phyloP scores from a whole-genome alignment of 2,797 vertebrate genomes.

The Crocodylus rhombifer region DNA sequence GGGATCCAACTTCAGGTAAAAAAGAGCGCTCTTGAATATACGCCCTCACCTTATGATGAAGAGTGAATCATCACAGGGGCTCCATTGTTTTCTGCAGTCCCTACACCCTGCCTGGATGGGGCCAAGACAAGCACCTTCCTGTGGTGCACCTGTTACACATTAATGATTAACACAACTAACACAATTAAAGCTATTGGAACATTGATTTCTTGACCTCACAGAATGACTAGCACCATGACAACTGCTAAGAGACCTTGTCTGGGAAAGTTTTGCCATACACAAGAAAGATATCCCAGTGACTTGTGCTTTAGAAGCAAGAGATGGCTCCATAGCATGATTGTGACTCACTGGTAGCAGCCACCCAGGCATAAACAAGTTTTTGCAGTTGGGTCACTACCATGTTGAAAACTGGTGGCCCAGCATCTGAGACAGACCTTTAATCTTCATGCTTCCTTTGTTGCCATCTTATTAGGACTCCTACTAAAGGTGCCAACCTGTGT shows the following conservation, averaged over 20 bases:
- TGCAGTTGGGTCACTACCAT: not conserved
- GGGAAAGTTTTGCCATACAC: not conserved
- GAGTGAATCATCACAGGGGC: no score
- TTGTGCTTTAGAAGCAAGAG: not conserved
- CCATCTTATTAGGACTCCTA: not conserved
- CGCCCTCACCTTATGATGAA: no score
- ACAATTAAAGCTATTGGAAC: constrained; percentile 57
- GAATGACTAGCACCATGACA: not conserved
- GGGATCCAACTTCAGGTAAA: no score
- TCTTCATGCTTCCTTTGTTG: not conserved
- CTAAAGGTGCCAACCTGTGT: not conserved
- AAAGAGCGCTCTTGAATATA: no score
- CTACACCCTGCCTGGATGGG: constrained; percentile 46
- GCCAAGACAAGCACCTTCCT: constrained; percentile 32
- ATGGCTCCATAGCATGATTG: not conserved
- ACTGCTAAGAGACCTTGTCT: constrained; percentile 33
- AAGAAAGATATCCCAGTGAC: not conserved
- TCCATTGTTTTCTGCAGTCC: constrained; percentile 31
- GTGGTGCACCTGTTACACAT: constrained; percentile 53
- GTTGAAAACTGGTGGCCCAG: not conserved
- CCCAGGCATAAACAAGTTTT: not conserved
- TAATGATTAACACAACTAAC: constrained; percentile 44
- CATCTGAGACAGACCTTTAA: not conserved
- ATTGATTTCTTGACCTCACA: constrained; percentile 57
- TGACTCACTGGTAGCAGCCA: not conserved